These are phyloP conservation scores for Rostratula benghalensis DNA, from an alignment of 2,113 vertebrate genomes.

Conservation along the genomic window DNA sequence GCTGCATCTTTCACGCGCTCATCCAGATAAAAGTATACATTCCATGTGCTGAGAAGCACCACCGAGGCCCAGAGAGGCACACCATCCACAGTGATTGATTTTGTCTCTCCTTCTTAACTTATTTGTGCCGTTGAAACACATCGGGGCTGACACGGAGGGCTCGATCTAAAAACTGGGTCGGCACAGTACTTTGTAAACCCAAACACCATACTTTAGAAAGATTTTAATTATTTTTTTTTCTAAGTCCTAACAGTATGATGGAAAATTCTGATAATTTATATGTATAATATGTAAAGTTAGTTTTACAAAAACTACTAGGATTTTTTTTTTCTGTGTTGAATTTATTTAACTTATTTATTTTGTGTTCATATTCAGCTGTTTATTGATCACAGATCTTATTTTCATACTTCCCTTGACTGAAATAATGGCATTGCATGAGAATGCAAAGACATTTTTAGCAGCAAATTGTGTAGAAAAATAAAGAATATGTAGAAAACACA, in stretches of 20 bases:
- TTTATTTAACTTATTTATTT: conserved; percentile 84
- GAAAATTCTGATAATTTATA: conserved; percentile 78
- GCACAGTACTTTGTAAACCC: conserved; percentile 50
- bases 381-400: conserved; percentile 65
- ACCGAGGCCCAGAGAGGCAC: conserved; percentile 36
- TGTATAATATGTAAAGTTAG: conserved; percentile 80
- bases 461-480: background rate
- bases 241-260: conserved; percentile 62
- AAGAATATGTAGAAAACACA: background rate
- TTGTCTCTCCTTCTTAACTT: conserved; percentile 65
- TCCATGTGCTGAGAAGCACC: conserved; percentile 64
- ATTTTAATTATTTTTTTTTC: conserved; percentile 71
- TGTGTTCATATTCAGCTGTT: conserved; percentile 70
- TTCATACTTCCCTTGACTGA: conserved; percentile 71
- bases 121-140: conserved; percentile 53
- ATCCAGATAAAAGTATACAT: conserved; percentile 38
- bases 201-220: conserved; percentile 64
- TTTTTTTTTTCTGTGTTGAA: conserved; percentile 54
- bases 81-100: conserved; percentile 7
- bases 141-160: conserved; percentile 57
- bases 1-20: conserved; percentile 59
- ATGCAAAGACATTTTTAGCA: conserved; percentile 39
- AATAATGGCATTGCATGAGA: conserved; percentile 35
- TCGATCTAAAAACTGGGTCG: conserved; percentile 46
- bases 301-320: conserved; percentile 69